Base-by-base conservation (phyloP, 2,888 invertebrate genomes). In the Drosophila pegasa region DNA sequence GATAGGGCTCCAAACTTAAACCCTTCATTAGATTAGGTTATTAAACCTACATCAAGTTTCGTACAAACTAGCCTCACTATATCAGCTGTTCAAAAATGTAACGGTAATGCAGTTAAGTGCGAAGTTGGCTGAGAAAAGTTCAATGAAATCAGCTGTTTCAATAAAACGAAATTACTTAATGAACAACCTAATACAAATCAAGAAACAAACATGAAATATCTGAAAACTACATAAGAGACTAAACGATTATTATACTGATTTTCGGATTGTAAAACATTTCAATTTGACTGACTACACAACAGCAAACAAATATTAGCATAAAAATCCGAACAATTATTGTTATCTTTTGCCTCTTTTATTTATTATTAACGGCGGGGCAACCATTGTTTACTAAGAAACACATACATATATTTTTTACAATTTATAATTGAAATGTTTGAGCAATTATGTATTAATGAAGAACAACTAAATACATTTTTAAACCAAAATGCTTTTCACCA, bases 321-420 rank as follows among this genome's bases (percentile, higher is more conserved):
- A 25, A 31, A 57, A 29, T 25, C 25, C 35, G 20, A 38, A 55
- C 38, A 68, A 50, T 29, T 41, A 18, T 43, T 37, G 35, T 58
- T 57, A 60, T 69, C 51, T 64, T 75, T 72, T 75, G 78, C 75
- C 78, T 78, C 72, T 67, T 78, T 78, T 75, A 78, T 75, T 78
- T 54, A 71, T 74, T 60, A 59, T 70, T 64, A 78, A 67, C 70
- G 73, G 72, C 75, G 65, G 75, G 72, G 65, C 65, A 73, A 72
- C 73, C 78, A 70, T 67, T 78, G 61, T 66, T 57, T 75, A 63
- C 66, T 69, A 72, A 66, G 59, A 68, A 73, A 78, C 64, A 66
- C 57, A 76, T 67, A 75, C 71, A 68, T 71, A 48, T 48, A 78
- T 74, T 74, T 65, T 69, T 63, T 78, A 78, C 75, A 78, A 78